These are phyloP conservation scores for Chloroclysta siterata DNA, from an alignment of 2,888 invertebrate genomes.

Conservation along the genomic window DNA sequence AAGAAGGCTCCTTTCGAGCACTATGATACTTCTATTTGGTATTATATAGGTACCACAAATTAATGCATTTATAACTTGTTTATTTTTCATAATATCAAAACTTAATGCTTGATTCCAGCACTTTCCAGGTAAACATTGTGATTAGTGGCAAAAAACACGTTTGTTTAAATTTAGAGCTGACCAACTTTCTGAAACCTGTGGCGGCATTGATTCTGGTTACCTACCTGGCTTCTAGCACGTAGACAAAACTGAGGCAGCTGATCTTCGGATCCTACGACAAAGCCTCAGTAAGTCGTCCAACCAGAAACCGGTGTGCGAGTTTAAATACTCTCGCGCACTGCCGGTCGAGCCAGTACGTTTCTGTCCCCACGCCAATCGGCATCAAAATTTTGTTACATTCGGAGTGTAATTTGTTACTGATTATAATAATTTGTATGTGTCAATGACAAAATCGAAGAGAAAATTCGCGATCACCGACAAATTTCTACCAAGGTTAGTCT, in stretches of 20 bases:
- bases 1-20: no score
- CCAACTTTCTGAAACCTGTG: not conserved
- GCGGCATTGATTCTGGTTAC: not conserved
- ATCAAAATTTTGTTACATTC: constrained; percentile 60
- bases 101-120: no score
- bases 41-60: no score
- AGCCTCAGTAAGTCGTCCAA: constrained; percentile 34
- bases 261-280: constrained; percentile 4
- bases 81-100: no score
- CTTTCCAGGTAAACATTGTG: no score
- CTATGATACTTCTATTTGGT: no score
- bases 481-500: constrained; percentile 81
- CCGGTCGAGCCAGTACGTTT: constrained; percentile 55
- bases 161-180: not conserved
- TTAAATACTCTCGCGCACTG: constrained; percentile 56
- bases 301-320: constrained; percentile 56
- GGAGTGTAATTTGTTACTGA: constrained; percentile 64
- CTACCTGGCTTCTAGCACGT: constrained; percentile 6
- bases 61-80: no score
- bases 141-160: no score
- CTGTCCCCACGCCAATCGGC: constrained; percentile 58
- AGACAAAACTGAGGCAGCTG: constrained; percentile 13
- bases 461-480: constrained; percentile 82
- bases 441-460: constrained; percentile 84
- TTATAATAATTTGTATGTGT: constrained; percentile 74